Percentiles rank a stretch among this genome's conserved stretches.
phyloP scores from a whole-genome alignment of 2,797 vertebrate genomes.

The Hafferia zeledoni region DNA sequence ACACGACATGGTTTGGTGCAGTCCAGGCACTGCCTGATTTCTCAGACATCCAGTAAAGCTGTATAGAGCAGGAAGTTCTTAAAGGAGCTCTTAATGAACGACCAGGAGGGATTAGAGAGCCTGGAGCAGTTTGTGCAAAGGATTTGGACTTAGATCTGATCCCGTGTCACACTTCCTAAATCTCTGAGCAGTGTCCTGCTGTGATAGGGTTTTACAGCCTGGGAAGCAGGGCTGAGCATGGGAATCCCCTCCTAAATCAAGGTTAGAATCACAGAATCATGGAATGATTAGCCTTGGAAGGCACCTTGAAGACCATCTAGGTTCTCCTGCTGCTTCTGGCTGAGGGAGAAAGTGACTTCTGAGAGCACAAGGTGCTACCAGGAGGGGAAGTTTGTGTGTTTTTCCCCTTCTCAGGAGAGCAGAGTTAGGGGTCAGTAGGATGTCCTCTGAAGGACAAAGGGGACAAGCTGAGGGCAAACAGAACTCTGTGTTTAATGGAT shows the following conservation, averaged over 20 bases:
- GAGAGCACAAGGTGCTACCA: background rate
- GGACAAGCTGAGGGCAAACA: background rate
- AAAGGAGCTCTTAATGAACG: background rate
- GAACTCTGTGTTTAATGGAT: background rate
- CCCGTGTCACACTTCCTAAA: background rate
- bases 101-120: background rate
- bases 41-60: background rate
- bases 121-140: background rate
- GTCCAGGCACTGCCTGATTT: background rate
- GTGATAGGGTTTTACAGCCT: background rate
- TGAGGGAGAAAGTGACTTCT: background rate
- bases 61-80: background rate
- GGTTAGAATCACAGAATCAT: background rate
- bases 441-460: background rate
- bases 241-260: background rate
- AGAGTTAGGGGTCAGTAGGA: background rate
- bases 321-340: background rate
- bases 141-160: background rate
- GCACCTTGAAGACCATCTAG: background rate
- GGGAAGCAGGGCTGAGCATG: rapidly evolving
- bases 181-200: background rate
- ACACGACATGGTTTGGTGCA: rapidly evolving
- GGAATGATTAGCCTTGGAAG: background rate
- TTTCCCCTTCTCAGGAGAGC: background rate
- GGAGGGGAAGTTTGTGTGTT: background rate